These are phyloP conservation scores for Micronycteris hirsuta DNA, from an alignment of 2,113 vertebrate genomes.

Conservation along the genomic window DNA sequence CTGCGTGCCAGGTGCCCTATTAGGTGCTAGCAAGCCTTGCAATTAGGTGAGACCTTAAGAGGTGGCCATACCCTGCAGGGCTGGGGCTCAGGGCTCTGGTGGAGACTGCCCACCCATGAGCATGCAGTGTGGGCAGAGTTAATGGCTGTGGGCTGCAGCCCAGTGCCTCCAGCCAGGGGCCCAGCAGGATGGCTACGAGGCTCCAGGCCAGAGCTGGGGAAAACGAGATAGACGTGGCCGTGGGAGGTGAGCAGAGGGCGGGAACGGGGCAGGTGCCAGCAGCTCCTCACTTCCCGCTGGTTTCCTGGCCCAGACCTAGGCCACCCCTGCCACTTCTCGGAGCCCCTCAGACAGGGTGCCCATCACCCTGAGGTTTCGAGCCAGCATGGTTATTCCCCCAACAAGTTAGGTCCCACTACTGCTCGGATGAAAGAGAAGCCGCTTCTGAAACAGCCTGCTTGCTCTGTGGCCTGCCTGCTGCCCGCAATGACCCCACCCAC, in stretches of 20 bases:
- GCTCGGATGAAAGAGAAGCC: not conserved
- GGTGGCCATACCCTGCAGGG: not conserved
- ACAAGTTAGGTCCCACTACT: not conserved
- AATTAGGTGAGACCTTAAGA: not conserved
- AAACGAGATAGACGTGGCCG: not conserved
- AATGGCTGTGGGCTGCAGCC: not conserved
- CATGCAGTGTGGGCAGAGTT: not conserved
- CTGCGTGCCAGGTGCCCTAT: not conserved
- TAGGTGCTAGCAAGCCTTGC: not conserved
- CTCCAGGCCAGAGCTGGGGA: not conserved
- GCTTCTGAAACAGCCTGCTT: not conserved
- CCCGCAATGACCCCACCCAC: not conserved
- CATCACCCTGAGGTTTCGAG: not conserved
- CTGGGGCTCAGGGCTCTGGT: not conserved
- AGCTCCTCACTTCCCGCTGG: not conserved
- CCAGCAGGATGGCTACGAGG: not conserved
- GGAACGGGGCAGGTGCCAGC: not conserved
- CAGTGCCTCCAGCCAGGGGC: not conserved
- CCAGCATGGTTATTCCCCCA: not conserved
- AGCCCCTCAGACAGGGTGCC: not conserved
- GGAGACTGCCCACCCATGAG: not conserved
- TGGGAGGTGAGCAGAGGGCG: not conserved
- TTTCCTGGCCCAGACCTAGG: not conserved
- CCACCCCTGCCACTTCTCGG: not conserved
- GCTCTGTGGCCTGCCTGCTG: rapidly evolving